Conservation (phyloP, 2,888 invertebrate genomes). For the Drosophila macrospina region DNA sequence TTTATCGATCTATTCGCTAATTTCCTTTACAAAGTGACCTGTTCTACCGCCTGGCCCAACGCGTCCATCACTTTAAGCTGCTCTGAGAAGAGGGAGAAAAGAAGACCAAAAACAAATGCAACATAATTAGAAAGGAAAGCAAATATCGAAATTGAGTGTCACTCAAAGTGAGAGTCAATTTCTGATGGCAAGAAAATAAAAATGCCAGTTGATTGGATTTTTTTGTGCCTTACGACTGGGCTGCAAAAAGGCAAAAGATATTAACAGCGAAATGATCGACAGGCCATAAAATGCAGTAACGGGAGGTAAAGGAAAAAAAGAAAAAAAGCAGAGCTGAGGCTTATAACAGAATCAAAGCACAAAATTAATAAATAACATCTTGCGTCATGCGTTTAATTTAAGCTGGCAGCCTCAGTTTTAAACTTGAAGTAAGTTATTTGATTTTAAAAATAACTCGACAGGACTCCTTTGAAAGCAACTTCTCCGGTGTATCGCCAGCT, state of each 20-base stretch:
- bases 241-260: neutral
- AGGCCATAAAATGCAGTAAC: constrained; percentile 22
- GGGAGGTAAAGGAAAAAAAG: neutral
- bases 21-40: neutral
- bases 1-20: neutral
- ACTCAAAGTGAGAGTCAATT: constrained; percentile 42
- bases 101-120: neutral
- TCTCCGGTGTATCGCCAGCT: constrained; percentile 7
- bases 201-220: constrained; percentile 49
- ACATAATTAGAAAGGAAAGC: constrained; percentile 53
- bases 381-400: constrained; percentile 56
- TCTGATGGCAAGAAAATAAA: constrained; percentile 32
- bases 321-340: neutral
- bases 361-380: constrained; percentile 61
- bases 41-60: constrained; percentile 22
- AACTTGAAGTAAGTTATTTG: constrained; percentile 49
- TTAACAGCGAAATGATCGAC: constrained; percentile 26
- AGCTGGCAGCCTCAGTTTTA: constrained; percentile 6
- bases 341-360: too few relatives aligned
- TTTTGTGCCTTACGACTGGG: constrained; percentile 20
- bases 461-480: constrained; percentile 43
- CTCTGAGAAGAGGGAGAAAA: neutral
- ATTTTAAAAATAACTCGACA: constrained; percentile 54
- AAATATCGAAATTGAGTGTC: constrained; percentile 53
- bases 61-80: constrained; percentile 58